These are phyloP conservation scores for Meteorus colon DNA, from an alignment of 2,888 invertebrate genomes.

Conservation along the genomic window DNA sequence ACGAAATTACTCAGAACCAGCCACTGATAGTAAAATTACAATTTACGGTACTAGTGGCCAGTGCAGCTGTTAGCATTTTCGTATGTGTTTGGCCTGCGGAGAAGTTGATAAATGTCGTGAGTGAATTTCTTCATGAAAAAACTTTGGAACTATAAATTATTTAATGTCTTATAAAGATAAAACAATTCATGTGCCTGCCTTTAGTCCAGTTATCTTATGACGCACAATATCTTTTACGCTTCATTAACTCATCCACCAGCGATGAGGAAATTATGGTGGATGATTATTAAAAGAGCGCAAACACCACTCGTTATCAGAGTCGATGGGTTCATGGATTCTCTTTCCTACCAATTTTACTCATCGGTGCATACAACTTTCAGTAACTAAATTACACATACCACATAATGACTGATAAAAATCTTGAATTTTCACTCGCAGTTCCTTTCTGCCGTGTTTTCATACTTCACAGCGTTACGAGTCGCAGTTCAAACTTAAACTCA, in stretches of 20 bases:
- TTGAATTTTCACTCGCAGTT: background rate
- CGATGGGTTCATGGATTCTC: slow-evolving; percentile 46
- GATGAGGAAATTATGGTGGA: slow-evolving; percentile 28
- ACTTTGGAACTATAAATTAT: background rate
- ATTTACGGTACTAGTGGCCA: slow-evolving; percentile 35
- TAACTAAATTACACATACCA: background rate
- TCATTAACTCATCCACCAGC: slow-evolving; percentile 31
- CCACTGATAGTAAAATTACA: slow-evolving; percentile 41
- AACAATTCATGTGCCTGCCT: background rate
- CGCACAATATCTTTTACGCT: slow-evolving; percentile 13
- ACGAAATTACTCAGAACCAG: slow-evolving; percentile 39
- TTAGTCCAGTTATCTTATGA: background rate
- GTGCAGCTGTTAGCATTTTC: slow-evolving; percentile 42
- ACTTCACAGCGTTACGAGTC: slow-evolving; percentile 2
- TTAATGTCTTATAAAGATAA: background rate
- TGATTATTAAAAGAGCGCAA: slow-evolving; percentile 45
- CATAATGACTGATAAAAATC: too few relatives aligned
- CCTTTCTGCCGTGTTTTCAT: background rate
- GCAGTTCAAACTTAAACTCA: background rate
- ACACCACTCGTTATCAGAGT: slow-evolving; percentile 48
- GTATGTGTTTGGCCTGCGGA: slow-evolving; percentile 48
- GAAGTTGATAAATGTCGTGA: slow-evolving; percentile 49
- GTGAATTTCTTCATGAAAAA: background rate
- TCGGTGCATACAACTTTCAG: slow-evolving; percentile 39
- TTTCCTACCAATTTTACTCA: slow-evolving; percentile 53